phyloP scores from a whole-genome alignment of 2,797 vertebrate genomes.

The Sphaeramia orbicularis region DNA sequence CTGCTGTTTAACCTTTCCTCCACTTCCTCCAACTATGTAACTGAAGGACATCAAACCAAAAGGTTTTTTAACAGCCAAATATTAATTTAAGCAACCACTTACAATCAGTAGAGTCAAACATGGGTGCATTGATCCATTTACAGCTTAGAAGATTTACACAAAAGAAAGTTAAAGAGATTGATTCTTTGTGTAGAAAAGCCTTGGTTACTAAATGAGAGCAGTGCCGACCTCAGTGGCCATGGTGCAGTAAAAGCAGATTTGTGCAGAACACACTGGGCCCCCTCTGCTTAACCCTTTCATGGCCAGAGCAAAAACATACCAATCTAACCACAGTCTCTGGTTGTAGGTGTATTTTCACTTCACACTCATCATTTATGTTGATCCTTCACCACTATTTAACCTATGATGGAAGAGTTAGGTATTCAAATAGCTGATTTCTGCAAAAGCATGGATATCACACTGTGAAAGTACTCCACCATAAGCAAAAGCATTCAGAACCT shows the following conservation, averaged over 20 bases:
- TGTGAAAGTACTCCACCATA: no score
- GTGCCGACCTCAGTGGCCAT: neutral
- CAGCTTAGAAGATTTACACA: neutral
- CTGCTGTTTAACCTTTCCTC: neutral
- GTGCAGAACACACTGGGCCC: neutral
- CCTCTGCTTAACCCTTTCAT: constrained; percentile 42
- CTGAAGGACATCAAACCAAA: neutral
- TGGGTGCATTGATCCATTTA: neutral
- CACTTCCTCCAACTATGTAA: constrained; percentile 1
- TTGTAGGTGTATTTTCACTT: no score
- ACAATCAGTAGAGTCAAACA: neutral
- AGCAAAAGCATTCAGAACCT: no score
- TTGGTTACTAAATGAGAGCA: neutral
- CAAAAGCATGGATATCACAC: no score
- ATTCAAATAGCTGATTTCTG: no score
- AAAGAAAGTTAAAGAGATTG: neutral
- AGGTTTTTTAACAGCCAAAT: neutral
- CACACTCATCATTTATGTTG: no score
- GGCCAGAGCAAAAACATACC: neutral
- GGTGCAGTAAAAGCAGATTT: neutral
- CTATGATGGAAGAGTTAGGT: no score
- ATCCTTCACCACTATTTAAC: no score
- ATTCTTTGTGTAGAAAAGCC: neutral
- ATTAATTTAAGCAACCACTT: neutral
- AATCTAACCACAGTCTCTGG: no score